These are phyloP conservation scores for Agonopterix arenella DNA, from an alignment of 2,888 invertebrate species.

Conservation along the genomic window DNA sequence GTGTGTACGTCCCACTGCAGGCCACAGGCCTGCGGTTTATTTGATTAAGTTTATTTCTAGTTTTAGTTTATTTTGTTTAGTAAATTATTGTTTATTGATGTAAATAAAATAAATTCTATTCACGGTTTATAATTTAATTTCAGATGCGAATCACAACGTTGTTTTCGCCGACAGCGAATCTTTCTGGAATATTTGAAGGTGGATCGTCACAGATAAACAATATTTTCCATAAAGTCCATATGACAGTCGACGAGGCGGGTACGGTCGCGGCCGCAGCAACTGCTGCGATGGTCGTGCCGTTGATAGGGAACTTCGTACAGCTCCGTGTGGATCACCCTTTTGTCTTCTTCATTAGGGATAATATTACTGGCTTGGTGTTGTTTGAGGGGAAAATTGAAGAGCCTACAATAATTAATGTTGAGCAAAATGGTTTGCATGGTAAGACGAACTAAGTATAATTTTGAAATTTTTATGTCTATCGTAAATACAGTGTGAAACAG, in stretches of 20 bases:
- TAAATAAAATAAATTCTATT: neutral
- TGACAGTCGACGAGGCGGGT: constrained; percentile 81
- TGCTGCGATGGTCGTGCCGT: constrained; percentile 75
- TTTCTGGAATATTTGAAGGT: constrained; percentile 71
- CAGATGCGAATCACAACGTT: constrained; percentile 78
- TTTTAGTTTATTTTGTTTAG: no score
- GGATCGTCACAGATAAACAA: constrained; percentile 62
- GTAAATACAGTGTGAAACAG: no score
- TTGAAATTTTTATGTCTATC: neutral
- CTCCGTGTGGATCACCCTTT: constrained; percentile 80
- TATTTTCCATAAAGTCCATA: constrained; percentile 79
- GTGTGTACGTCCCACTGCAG: no score
- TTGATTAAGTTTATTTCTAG: no score
- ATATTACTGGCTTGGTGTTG: constrained; percentile 69
- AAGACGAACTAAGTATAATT: neutral
- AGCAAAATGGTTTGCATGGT: constrained; percentile 9
- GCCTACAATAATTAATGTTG: constrained; percentile 40
- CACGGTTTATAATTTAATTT: constrained; percentile 19
- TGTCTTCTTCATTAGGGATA: constrained; percentile 79
- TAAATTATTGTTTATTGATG: no score
- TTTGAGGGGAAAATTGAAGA: constrained; percentile 79
- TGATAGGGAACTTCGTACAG: constrained; percentile 73
- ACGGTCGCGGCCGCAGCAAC: constrained; percentile 81
- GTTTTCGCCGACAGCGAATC: constrained; percentile 74
- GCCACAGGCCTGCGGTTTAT: no score